phyloP scores from a whole-genome alignment of 2,888 invertebrate genomes.

The Eupithecia centaureata region DNA sequence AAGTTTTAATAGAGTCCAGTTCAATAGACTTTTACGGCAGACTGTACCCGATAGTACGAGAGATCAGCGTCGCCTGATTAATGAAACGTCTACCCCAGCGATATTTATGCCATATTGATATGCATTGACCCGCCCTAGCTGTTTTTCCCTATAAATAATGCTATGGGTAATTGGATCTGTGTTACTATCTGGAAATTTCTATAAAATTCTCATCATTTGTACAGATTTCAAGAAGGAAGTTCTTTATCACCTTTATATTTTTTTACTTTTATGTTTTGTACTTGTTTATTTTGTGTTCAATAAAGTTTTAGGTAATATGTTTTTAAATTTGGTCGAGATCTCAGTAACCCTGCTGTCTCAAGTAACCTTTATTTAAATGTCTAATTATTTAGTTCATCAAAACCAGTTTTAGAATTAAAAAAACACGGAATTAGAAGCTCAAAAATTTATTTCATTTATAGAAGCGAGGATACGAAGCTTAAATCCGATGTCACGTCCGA shows the following conservation, averaged over 20 bases:
- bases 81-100: slow-evolving; percentile 49
- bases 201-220: not conserved
- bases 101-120: slow-evolving; percentile 39
- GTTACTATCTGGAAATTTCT: not conserved
- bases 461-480: not conserved
- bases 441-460: not conserved
- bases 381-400: no score
- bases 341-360: no score
- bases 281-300: no score
- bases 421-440: not conserved
- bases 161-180: slow-evolving; percentile 6
- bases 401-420: no score
- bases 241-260: no score
- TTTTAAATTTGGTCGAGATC: no score
- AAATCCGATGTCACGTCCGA: not conserved
- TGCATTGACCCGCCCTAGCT: slow-evolving; percentile 23
- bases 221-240: no score
- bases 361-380: no score
- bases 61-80: slow-evolving; percentile 55
- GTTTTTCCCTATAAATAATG: slow-evolving; percentile 21
- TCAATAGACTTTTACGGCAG: not conserved
- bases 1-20: not conserved
- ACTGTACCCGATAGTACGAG: slow-evolving; percentile 11
- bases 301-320: no score
- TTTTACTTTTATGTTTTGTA: no score